Conservation (phyloP, 2,888 invertebrate species). For the Conus canariensis region DNA sequence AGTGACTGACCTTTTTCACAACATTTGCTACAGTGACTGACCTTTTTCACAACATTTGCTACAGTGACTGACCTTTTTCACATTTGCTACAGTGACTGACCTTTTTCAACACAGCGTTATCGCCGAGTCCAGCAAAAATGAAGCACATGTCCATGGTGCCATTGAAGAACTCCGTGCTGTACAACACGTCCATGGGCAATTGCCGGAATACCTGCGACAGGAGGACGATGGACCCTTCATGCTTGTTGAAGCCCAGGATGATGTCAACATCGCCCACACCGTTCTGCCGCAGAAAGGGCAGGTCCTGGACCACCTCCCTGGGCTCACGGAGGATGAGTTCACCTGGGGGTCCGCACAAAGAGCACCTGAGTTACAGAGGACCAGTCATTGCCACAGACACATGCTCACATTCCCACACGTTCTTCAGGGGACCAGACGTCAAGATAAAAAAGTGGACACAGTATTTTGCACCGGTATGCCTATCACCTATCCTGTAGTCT, state of each 20-base stretch:
- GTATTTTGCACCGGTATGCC: too few relatives aligned
- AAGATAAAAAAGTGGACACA: too few relatives aligned
- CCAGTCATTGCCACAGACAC: too few relatives aligned
- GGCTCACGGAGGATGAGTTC: constrained; percentile 24
- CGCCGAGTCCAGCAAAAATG: background rate
- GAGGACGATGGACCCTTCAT: background rate
- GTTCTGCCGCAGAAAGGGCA: background rate
- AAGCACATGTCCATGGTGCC: background rate
- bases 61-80: too few relatives aligned
- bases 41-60: too few relatives aligned
- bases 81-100: background rate
- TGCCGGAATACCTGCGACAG: background rate
- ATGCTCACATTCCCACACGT: too few relatives aligned
- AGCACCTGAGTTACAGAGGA: background rate
- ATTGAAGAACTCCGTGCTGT: background rate
- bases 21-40: too few relatives aligned
- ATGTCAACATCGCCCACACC: constrained; percentile 32
- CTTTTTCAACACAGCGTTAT: background rate
- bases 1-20: too few relatives aligned
- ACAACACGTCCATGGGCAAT: background rate
- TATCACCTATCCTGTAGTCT: too few relatives aligned
- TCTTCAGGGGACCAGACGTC: too few relatives aligned
- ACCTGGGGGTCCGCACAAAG: background rate
- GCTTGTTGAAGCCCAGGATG: constrained; percentile 25
- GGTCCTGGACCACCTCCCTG: constrained; percentile 9